phyloP scores from a whole-genome alignment of 2,113 vertebrate genomes.

The Tetrao urogallus region DNA sequence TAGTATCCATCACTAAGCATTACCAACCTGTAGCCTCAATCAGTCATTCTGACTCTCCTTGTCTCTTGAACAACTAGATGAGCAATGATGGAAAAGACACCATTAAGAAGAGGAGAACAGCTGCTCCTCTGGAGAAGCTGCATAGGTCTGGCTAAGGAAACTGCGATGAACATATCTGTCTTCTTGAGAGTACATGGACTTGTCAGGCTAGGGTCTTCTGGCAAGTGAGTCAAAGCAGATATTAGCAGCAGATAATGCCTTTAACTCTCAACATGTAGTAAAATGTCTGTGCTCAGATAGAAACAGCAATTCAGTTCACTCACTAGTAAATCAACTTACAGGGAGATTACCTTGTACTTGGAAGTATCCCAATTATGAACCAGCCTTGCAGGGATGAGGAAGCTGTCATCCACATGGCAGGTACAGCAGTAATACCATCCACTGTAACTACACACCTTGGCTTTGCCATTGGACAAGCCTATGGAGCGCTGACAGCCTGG shows the following conservation, averaged over 20 bases:
- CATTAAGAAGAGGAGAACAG: background rate
- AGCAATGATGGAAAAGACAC: background rate
- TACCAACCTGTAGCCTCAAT: background rate
- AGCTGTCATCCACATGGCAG: conserved; percentile 94
- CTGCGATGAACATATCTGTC: background rate
- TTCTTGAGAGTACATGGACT: accelerated
- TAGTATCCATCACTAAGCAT: background rate
- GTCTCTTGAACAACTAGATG: background rate
- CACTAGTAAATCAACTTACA: background rate
- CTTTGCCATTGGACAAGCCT: conserved; percentile 90
- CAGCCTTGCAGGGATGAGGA: conserved; percentile 95
- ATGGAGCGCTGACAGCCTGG: conserved; percentile 93
- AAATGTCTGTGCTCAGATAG: background rate
- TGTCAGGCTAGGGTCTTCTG: background rate
- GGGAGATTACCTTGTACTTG: conserved; percentile 89
- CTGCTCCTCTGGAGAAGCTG: background rate
- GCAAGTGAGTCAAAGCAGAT: background rate
- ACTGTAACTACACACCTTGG: conserved; percentile 97
- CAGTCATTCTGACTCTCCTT: background rate
- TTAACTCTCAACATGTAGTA: background rate
- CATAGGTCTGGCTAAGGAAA: background rate
- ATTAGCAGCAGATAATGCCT: background rate
- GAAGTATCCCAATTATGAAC: conserved; percentile 98
- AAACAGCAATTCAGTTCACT: background rate
- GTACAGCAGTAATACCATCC: conserved; percentile 96